phyloP scores from a whole-genome alignment of 2,797 vertebrate genomes.

The Poliocrania exsul region DNA sequence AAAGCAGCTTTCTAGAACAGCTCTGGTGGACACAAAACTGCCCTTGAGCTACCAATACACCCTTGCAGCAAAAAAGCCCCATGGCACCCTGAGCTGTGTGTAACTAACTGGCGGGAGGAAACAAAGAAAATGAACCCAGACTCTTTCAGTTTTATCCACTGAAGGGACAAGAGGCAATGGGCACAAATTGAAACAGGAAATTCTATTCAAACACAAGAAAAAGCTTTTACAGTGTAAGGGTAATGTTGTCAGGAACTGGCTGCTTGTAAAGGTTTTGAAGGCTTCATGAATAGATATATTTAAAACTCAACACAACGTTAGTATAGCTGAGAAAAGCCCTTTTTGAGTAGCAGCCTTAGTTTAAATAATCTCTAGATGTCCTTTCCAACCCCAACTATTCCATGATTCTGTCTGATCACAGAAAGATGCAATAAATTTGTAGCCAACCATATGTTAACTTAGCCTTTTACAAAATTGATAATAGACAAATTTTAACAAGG shows the following conservation, averaged over 20 bases:
- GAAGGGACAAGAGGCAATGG: neutral
- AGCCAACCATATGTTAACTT: neutral
- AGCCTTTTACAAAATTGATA: neutral
- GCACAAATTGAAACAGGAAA: neutral
- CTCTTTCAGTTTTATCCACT: neutral
- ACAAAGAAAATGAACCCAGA: neutral
- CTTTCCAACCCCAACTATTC: neutral
- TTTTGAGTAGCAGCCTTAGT: neutral
- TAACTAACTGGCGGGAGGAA: neutral
- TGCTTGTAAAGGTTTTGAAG: neutral
- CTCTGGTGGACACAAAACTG: neutral
- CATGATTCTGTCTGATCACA: neutral
- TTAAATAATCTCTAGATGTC: neutral
- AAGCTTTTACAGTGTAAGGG: neutral
- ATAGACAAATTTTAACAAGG: neutral
- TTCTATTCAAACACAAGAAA: neutral
- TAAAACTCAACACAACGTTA: neutral
- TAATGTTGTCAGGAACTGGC: neutral
- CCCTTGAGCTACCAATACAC: neutral
- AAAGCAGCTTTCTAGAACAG: neutral
- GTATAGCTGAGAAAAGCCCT: neutral
- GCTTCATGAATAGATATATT: neutral
- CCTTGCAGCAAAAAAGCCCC: neutral
- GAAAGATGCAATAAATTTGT: neutral
- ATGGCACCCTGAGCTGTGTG: neutral